Evolutionary conservation across 1,140 invertebrate species (phyloP).

Genomic region (Thaumetopoea pityocampa): DNA sequence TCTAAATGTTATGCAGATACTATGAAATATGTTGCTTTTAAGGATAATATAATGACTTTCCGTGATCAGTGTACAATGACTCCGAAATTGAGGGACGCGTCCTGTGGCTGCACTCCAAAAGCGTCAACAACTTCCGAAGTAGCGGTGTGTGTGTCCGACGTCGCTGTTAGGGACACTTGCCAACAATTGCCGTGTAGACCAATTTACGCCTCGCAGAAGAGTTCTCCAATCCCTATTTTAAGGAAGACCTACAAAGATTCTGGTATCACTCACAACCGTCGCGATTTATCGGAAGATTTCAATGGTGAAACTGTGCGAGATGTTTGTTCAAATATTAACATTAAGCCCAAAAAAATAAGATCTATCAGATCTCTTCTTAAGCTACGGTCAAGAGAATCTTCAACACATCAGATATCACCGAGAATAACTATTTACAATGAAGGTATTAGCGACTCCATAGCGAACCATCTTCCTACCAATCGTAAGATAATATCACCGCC

Average conservation of each 20-base stretch:
- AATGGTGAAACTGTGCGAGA: no score
- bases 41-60: slow-evolving; percentile 44
- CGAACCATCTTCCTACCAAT: slow-evolving; percentile 4
- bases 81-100: slow-evolving; percentile 27
- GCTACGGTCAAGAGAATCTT: no score
- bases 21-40: slow-evolving; percentile 12
- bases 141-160: slow-evolving; percentile 18
- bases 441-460: slow-evolving; percentile 25
- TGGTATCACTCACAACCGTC: no score
- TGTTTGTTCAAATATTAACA: no score
- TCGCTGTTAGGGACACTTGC: slow-evolving; percentile 14
- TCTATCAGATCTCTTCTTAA: slow-evolving; percentile 3
- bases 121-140: slow-evolving; percentile 13
- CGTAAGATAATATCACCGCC: background rate
- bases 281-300: no score
- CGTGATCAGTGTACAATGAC: slow-evolving; percentile 50
- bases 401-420: no score
- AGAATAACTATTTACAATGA: slow-evolving; percentile 28
- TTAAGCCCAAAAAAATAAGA: no score
- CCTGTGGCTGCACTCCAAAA: slow-evolving; percentile 23
- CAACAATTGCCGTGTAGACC: no score
- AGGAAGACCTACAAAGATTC: no score
- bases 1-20: slow-evolving; percentile 16
- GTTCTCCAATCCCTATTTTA: slow-evolving; percentile 19
- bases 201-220: no score